These are phyloP conservation scores for Hormaphis cornu DNA, from an alignment of 1,140 invertebrate species.

Conservation along the genomic window DNA sequence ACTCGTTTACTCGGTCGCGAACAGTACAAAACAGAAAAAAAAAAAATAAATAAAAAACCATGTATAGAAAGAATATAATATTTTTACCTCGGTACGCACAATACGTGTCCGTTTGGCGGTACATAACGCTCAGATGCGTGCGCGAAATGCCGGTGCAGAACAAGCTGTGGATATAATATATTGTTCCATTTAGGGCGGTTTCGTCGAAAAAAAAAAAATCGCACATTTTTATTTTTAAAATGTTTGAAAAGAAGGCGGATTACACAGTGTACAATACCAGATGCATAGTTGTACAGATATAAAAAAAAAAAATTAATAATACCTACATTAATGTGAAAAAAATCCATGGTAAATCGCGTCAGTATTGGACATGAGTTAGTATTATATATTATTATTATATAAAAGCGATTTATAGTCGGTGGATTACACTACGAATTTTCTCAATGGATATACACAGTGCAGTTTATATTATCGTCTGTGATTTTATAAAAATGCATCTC, in stretches of 20 bases:
- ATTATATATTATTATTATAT: too few species aligned
- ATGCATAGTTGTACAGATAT: not conserved
- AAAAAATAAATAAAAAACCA: not conserved
- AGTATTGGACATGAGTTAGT: too few species aligned
- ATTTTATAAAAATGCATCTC: not conserved
- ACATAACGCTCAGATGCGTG: not conserved
- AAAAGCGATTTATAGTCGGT: not conserved
- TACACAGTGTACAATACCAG: not conserved
- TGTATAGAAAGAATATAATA: not conserved
- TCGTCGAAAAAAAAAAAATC: not conserved
- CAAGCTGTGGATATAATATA: too few species aligned
- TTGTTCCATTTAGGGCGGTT: not conserved
- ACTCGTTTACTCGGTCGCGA: not conserved
- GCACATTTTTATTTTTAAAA: not conserved
- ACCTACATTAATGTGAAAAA: too few species aligned
- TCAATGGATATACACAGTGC: too few species aligned
- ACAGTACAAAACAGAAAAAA: not conserved
- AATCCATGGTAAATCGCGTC: not conserved
- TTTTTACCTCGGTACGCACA: too few species aligned
- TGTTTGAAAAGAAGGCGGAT: constrained; percentile 19
- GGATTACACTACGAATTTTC: not conserved
- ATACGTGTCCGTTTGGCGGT: too few species aligned
- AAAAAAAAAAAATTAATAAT: not conserved
- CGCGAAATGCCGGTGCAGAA: not conserved
- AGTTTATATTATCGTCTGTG: too few species aligned